Conservation (phyloP, 2,888 invertebrate species). For the Lingula anatina region DNA sequence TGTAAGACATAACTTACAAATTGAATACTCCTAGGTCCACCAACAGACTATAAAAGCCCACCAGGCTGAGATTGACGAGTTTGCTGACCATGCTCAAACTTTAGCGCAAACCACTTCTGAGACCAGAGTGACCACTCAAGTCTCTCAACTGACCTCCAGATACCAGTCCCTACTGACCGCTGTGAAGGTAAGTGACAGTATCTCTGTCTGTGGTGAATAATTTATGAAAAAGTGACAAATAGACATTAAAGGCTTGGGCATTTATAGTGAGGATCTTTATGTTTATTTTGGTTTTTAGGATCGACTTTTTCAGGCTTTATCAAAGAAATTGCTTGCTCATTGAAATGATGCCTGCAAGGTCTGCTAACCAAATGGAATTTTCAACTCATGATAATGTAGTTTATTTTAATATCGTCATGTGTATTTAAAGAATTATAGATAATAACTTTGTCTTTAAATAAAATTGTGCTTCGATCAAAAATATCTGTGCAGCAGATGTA, state of each 20-base stretch:
- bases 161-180: constrained; percentile 42
- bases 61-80: constrained; percentile 80
- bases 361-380: no score
- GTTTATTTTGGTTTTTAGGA: no score
- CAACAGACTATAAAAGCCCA: no score
- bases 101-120: constrained; percentile 78
- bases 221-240: no score
- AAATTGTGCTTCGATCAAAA: not conserved
- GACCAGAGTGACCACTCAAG: constrained; percentile 77
- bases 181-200: constrained; percentile 31
- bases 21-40: no score
- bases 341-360: no score
- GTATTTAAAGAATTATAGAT: not conserved
- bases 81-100: constrained; percentile 83
- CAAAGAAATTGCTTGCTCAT: no score
- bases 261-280: no score
- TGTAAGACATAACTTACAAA: no score
- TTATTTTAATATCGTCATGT: not conserved
- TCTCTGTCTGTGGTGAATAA: no score
- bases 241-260: no score
- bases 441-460: not conserved
- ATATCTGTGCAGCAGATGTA: not conserved
- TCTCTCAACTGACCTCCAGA: constrained; percentile 83
- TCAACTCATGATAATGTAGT: not conserved
- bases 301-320: no score